phyloP scores from a whole-genome alignment of 2,797 vertebrate genomes.

The Diglossa cyanea region DNA sequence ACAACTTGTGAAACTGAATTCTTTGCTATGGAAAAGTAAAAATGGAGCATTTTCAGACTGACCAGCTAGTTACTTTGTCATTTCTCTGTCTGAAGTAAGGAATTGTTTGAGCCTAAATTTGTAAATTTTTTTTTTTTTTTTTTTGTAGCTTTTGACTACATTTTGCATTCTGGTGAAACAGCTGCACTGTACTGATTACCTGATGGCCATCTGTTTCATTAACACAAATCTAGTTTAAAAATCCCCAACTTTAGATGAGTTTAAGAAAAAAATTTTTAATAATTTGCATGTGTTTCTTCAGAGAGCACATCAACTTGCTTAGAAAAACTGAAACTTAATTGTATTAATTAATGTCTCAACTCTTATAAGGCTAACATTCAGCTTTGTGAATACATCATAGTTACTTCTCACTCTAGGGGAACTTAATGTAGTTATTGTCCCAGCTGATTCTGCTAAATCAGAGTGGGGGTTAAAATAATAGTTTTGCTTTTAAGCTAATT shows the following conservation, averaged over 20 bases:
- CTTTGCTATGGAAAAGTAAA: not conserved
- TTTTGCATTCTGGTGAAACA: not conserved
- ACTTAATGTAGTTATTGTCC: not conserved
- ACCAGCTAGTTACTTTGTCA: not conserved
- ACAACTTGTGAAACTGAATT: not conserved
- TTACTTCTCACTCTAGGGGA: not conserved
- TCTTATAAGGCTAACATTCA: not conserved
- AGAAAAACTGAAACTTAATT: not conserved
- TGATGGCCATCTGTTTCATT: not conserved
- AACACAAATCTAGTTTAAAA: not conserved
- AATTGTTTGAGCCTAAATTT: not conserved
- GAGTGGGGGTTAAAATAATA: fast-evolving
- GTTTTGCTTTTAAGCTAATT: not conserved
- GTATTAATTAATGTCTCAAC: not conserved
- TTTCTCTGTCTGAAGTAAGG: not conserved
- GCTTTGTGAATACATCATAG: not conserved
- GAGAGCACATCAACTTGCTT: not conserved
- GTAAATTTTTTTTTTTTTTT: not conserved
- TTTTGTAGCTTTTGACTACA: not conserved
- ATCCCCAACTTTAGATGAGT: fast-evolving
- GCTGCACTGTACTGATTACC: not conserved
- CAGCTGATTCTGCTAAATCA: not conserved
- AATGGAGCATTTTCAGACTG: not conserved
- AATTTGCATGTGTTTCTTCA: not conserved
- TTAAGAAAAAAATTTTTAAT: not conserved